phyloP scores from a whole-genome alignment of 2,888 invertebrate genomes.

The Scaptomyza flava region DNA sequence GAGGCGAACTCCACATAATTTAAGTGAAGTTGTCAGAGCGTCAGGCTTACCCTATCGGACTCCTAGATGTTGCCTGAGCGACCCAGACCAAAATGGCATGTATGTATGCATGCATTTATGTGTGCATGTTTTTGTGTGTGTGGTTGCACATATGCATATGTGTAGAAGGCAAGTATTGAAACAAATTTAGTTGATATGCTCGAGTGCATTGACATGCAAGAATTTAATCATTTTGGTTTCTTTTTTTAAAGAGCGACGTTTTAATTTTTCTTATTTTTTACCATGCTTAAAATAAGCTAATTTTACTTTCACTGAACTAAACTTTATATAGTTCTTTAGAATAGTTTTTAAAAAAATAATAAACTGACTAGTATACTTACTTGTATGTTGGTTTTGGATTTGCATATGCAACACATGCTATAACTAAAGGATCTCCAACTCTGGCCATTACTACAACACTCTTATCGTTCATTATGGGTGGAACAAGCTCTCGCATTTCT shows the following conservation, averaged over 20 bases:
- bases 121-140: not conserved
- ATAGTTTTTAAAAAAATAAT: too few species aligned
- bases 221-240: slow-evolving; percentile 35
- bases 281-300: not conserved
- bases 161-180: slow-evolving; percentile 49
- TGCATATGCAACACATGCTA: slow-evolving; percentile 87
- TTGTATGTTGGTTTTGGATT: slow-evolving; percentile 87
- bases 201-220: slow-evolving; percentile 57
- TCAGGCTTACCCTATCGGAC: slow-evolving; percentile 33
- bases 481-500: slow-evolving; percentile 86
- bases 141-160: not conserved
- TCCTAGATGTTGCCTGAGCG: slow-evolving; percentile 23
- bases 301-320: too few species aligned
- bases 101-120: not conserved
- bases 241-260: slow-evolving; percentile 30
- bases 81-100: slow-evolving; percentile 12
- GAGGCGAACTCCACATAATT: slow-evolving; percentile 54
- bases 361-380: slow-evolving; percentile 81
- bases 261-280: not conserved
- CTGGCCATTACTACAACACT: slow-evolving; percentile 85
- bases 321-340: too few species aligned
- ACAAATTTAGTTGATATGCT: slow-evolving; percentile 57
- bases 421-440: slow-evolving; percentile 86
- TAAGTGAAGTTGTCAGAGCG: slow-evolving; percentile 55
- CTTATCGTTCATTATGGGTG: slow-evolving; percentile 87